A percentile compares a stretch with the other conserved stretches of the same genome.
Conservation (phyloP, 2,888 invertebrate genomes). For the Ophion costatus region DNA sequence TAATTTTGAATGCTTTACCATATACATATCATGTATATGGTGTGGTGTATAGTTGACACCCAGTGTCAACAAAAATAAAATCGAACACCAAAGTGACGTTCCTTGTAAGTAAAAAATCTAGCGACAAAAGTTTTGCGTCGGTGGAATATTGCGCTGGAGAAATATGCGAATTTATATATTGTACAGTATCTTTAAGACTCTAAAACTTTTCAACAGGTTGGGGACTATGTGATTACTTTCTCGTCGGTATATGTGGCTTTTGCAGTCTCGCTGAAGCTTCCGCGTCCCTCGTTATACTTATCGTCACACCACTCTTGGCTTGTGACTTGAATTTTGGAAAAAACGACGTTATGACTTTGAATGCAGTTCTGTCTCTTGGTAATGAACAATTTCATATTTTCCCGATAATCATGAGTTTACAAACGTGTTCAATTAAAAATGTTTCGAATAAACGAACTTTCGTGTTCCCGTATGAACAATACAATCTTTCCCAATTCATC, state of each 20-base stretch:
- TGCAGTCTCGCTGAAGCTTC: slow-evolving; percentile 74
- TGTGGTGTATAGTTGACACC: too few relatives aligned
- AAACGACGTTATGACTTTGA: slow-evolving; percentile 64
- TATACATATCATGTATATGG: too few relatives aligned
- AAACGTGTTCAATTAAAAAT: neutral
- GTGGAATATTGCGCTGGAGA: neutral
- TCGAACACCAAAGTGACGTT: too few relatives aligned
- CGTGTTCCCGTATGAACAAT: neutral
- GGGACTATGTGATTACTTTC: slow-evolving; percentile 74
- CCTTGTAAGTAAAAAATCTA: neutral
- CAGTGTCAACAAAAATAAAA: too few relatives aligned
- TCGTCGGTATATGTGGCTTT: slow-evolving; percentile 72
- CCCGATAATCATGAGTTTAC: neutral
- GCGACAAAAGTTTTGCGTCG: too few relatives aligned
- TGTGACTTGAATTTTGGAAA: slow-evolving; percentile 72
- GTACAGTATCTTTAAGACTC: neutral
- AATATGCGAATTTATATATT: neutral
- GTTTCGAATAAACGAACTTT: neutral
- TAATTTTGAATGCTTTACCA: too few relatives aligned
- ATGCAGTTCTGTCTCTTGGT: slow-evolving; percentile 73
- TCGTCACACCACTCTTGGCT: slow-evolving; percentile 71
- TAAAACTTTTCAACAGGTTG: slow-evolving; percentile 71
- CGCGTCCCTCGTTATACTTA: slow-evolving; percentile 69
- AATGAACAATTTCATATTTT: neutral
- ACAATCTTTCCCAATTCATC: neutral